phyloP scores from a whole-genome alignment of 2,113 vertebrate species.

The Serilophus lunatus region DNA sequence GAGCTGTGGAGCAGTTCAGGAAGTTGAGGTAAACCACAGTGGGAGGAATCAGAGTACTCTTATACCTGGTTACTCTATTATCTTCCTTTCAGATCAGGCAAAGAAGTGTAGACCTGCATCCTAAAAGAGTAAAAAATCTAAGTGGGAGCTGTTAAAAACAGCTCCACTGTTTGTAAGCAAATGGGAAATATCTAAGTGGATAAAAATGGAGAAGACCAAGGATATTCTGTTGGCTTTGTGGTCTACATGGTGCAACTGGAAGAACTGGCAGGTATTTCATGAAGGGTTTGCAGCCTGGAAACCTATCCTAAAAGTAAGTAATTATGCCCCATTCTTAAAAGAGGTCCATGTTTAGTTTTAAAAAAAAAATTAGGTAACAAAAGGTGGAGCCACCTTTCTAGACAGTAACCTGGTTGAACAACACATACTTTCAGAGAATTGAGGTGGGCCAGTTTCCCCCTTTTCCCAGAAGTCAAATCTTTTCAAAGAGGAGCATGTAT shows the following conservation, averaged over 20 bases:
- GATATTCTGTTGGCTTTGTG: neutral
- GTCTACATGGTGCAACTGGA: neutral
- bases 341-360: fast-evolving
- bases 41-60: neutral
- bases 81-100: neutral
- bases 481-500: neutral
- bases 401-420: neutral
- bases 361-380: neutral
- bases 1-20: neutral
- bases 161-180: neutral
- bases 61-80: neutral
- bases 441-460: neutral
- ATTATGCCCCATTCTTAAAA: neutral
- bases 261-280: neutral
- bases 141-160: neutral
- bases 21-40: neutral
- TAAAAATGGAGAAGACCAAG: neutral
- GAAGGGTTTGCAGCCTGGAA: neutral
- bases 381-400: neutral
- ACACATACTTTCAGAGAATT: neutral
- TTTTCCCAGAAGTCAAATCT: neutral
- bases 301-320: neutral
- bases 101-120: neutral
- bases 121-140: neutral
- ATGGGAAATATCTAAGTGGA: neutral